Base-by-base conservation (phyloP, 1,140 invertebrate species). In the Brachionus plicatilis region DNA sequence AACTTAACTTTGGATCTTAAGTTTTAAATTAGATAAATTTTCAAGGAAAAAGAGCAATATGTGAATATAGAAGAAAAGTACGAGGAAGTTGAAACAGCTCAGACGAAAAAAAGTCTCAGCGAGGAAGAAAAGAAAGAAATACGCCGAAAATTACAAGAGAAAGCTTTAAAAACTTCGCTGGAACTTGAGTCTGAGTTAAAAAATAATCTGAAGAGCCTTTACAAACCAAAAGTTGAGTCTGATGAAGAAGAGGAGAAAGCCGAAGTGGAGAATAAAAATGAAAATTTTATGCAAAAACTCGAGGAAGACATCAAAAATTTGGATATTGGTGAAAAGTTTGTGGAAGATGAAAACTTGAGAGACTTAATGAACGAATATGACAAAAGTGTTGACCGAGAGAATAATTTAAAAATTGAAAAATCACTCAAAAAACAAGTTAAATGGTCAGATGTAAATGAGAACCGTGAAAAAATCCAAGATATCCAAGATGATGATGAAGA, bases 41-140 rank as follows among this genome's bases (percentile, higher is more conserved):
- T 27, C n/a, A 33, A 83, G 60, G 82, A 83, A 53, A 83, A 72
- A 70, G 43, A 37, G 17, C 29, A 83, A 14, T 83, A 56, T 83
- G 60, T 83, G 9, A 68, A 83, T 41, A 83, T 83, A 1, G 60
- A 83, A 20, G 82, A 83, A 83, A 83, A 68, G 11, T 47, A 33
- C 27, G 82, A 83, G 9, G 82, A 83, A 3, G 20, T 27, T 2
- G 37, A 56, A 6, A 27, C 24, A 5, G 5, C 37, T 14, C 27
- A 47, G 12, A 2, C 7, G 9, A 45, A 83, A 17, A 70, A 47
- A 72, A 70, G 45, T 4, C 14, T 83, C 9, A 47, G 60, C 47
- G 60, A 83, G n/a, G 82, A 47, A 27, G 60, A 83, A 83, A 83
- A 68, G 11, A 27, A 24, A 24, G 82, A 83, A 41, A 3, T 68